Base-by-base conservation (phyloP, 2,888 invertebrate genomes). In the Sesamia inferens region DNA sequence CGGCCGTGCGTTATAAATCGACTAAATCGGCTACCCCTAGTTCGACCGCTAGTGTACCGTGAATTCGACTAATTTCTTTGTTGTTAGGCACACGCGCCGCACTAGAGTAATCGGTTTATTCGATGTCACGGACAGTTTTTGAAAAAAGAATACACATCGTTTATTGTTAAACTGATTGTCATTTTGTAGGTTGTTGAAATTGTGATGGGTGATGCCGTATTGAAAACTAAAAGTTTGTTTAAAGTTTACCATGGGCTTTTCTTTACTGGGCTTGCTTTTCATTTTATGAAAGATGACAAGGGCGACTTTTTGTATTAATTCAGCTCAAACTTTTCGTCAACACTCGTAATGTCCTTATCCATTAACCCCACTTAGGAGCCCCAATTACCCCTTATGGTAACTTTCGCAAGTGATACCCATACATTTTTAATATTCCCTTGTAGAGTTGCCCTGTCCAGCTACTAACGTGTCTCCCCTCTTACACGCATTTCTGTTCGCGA, bases 1-100 rank as follows among this genome's bases (percentile, higher is more conserved):
- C 94, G 92, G 85, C 91, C 95, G 93, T 94, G 94, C 94, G 92
- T 87, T 82, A 73, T 78, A 88, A 84, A 83, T 78, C 82, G 79
- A 76, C 80, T 86, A 84, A 84, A 84, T 81, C 85, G 80, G 61
- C 78, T 67, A 86, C 86, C 86, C 86, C 76, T 74, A 71, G 82
- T 81, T 81, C 79, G 71, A 68, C 76, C 61, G 71, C 82, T 83
- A 79, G 74, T 85, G 79, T 85, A 78, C 82, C 88, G 85, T 89
- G 71, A 88, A 88, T 79, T 81, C 72, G 68, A 78, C 89, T 88
- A 88, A 89, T 86, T 84, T 83, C 81, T 85, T 85, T 85, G 85
- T 82, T 88, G 85, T 82, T 84, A 85, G 80, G 79, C 70, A 75
- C 80, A 85, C 85, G 85, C 85, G 79, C 74, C 74, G 83, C 63